Evolutionary conservation across 2,888 invertebrate genomes (phyloP), one percentile per base, ranked within the genome.

Genomic region (Oxycera nigricornis): DNA sequence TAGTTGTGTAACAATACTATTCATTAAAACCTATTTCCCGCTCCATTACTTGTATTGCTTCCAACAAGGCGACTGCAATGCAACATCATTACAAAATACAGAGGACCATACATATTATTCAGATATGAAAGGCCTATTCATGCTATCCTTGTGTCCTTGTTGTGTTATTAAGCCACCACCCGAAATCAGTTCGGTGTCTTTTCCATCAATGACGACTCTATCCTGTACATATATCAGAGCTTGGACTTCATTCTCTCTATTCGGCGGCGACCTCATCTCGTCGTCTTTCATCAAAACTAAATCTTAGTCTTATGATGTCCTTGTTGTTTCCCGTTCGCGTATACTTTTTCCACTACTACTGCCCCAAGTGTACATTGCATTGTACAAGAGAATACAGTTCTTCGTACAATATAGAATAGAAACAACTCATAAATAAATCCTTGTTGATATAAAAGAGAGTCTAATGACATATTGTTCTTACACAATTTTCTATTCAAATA

Each of bases 381-480:
- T 2, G 14, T 3, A 11, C 2, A 46, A 14, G 46, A 46, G 46
- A 46, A 46, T 46, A 55, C 17, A 22, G 17, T 17, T 55, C 20
- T 55, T 24, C 24, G 2, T 55, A 24, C 55, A 55, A 3, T 17
- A 24, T 55, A 24, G 7, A 55, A 59, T 59, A 59, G 26, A 30
- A 28, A 30, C 46, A 67, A 26, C 41, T 67, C 46, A 67, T 67
- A 67, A 67, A 67, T 67, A 46, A 67, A 67, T 39, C 67, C 46
- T 67, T 46, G 46, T 67, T 46, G 46, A 26, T n/a, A 67, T 67
- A 67, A 67, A 67, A 46, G 46, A 67, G 46, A 41, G 41, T 67
- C 67, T 67, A 67, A 67, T 67, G 67, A 67, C 67, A 67, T 67
- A 67, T 67, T 67, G 67, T 67, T 67, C 67, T 67, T 67, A 67